A percentile compares a stretch with the other conserved stretches of the same genome.
Evolutionary conservation across 2,888 invertebrate genomes (phyloP).

Genomic region (Alcis repandata): DNA sequence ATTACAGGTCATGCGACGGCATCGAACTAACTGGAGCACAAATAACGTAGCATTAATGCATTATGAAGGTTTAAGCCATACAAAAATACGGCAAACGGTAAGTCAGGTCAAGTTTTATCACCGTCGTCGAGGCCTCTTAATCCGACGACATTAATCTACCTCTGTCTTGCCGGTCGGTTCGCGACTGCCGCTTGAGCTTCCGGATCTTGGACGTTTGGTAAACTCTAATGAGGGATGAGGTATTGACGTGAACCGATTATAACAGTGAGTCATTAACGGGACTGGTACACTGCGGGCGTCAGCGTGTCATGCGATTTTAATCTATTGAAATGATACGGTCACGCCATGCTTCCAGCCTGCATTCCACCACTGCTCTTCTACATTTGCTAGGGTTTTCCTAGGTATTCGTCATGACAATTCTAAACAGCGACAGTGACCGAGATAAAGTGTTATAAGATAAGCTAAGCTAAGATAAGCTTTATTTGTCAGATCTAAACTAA

Average conservation of each 20-base stretch:
- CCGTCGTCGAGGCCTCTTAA: constrained; percentile 4
- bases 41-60: constrained; percentile 21
- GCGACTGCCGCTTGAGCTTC: constrained; percentile 8
- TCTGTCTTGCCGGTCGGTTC: constrained; percentile 5
- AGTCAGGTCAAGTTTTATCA: constrained; percentile 11
- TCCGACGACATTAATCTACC: constrained; percentile 27
- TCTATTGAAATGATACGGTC: no score
- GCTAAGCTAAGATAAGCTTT: no score
- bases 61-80: not conserved
- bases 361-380: no score
- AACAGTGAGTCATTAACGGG: no score
- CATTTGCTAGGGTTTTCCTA: no score
- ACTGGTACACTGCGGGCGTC: no score
- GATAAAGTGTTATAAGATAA: no score
- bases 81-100: constrained; percentile 1
- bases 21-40: constrained; percentile 25
- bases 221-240: constrained; percentile 17
- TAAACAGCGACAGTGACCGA: no score
- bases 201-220: not conserved
- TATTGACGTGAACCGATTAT: not conserved
- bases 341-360: no score
- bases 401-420: no score
- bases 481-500: no score
- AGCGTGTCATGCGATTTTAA: no score
- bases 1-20: constrained; percentile 24